Conservation (phyloP, 1,140 invertebrate species). For the Drosophila pectinifera region DNA sequence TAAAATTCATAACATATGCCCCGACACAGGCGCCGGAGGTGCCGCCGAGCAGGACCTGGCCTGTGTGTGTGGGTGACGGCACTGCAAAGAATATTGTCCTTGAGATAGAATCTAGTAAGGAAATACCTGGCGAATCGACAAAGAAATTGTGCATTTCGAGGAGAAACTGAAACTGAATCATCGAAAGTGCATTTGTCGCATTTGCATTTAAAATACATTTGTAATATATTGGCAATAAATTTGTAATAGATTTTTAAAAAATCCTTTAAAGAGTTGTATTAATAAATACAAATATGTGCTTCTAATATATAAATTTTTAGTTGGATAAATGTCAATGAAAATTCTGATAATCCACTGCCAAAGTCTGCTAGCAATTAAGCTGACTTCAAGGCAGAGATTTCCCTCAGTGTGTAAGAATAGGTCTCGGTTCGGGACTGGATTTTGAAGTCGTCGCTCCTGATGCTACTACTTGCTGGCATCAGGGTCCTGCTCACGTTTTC, state of each 20-base stretch:
- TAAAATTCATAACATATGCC: constrained; percentile 75
- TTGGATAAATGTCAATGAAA: too few species aligned
- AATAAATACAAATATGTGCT: background rate
- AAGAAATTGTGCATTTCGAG: background rate
- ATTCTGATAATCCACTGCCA: too few species aligned
- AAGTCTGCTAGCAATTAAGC: too few species aligned
- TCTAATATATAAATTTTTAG: background rate
- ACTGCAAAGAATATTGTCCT: constrained; percentile 10
- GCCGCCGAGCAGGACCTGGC: constrained; percentile 8
- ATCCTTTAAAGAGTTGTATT: background rate
- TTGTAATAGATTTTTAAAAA: too few species aligned
- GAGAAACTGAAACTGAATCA: background rate
- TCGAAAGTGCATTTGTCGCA: background rate
- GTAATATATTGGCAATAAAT: too few species aligned
- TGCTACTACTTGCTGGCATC: constrained; percentile 2
- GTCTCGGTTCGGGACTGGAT: background rate
- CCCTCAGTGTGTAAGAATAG: background rate
- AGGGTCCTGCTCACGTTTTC: constrained; percentile 18
- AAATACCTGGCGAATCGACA: background rate
- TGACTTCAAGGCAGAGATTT: background rate
- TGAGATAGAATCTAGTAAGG: background rate
- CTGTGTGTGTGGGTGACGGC: background rate
- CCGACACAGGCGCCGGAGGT: constrained; percentile 21
- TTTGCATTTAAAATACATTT: constrained; percentile 5
- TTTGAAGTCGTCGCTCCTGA: constrained; percentile 9